Percentiles rank a stretch among this genome's conserved stretches.
phyloP scores from a whole-genome alignment of 2,113 vertebrate genomes.

The Trachemys scripta region DNA sequence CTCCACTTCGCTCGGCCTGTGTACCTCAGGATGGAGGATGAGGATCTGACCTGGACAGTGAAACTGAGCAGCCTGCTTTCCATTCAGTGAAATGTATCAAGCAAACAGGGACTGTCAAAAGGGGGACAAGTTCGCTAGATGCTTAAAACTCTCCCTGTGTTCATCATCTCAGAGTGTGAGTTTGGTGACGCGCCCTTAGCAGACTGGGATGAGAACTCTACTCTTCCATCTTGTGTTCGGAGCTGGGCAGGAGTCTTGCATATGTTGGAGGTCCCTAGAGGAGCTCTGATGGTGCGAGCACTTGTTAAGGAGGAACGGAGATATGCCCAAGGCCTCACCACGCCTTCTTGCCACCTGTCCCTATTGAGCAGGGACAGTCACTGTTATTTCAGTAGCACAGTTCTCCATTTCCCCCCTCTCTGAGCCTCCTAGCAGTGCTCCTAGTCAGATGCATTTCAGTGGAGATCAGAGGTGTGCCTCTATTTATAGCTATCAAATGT shows the following conservation, averaged over 20 bases:
- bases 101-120: background rate
- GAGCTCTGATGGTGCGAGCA: background rate
- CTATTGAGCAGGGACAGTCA: background rate
- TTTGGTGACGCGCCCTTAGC: background rate
- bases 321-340: background rate
- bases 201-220: background rate
- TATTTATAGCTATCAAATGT: slow-evolving; percentile 34
- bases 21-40: background rate
- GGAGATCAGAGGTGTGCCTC: slow-evolving; percentile 13
- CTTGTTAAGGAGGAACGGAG: background rate
- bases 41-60: background rate
- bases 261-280: background rate
- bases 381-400: background rate
- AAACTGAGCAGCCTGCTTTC: background rate
- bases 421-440: background rate
- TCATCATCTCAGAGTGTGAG: background rate
- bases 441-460: slow-evolving; percentile 29
- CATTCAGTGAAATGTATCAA: background rate
- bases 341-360: background rate
- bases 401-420: background rate
- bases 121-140: background rate
- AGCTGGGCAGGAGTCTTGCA: background rate
- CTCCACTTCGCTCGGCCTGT: background rate
- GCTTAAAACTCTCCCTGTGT: background rate
- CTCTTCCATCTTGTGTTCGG: background rate